phyloP scores from a whole-genome alignment of 2,113 vertebrate species.

The Danio rerio region GRCz12tu NC_133181.1:8783001-8783500 shows the following conservation, averaged over 20 bases:
- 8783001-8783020: no score
- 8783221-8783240: neutral
- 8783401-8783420: neutral
- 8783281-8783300: neutral
- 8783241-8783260: neutral
- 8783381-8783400: neutral
- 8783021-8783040: no score
- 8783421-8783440: neutral
- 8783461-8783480: neutral
- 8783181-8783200: no score
- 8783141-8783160: no score
- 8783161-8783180: no score
- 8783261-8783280: slow-evolving; percentile 10
- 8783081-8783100: no score
- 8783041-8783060: no score
- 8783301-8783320: neutral
- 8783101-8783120: no score
- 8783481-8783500: neutral
- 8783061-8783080: no score
- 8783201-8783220: no score
- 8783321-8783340: neutral
- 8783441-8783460: neutral
- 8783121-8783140: no score
- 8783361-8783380: neutral
- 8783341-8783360: neutral